Conservation (phyloP, 2,113 vertebrate genomes). For the Montifringilla adamsi region DNA sequence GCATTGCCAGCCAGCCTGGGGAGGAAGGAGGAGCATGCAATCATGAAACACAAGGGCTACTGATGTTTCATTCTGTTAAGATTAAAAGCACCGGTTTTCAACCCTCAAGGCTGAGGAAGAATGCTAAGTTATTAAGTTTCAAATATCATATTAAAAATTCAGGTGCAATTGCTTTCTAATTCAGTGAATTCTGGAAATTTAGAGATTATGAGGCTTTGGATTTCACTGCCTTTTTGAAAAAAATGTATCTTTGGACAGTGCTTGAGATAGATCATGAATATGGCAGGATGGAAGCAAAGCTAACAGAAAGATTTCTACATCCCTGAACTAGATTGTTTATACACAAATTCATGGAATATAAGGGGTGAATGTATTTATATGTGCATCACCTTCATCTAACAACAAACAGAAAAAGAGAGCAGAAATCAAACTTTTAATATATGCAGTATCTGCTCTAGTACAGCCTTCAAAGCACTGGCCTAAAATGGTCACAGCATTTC, state of each 20-base stretch:
- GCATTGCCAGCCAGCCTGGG: background rate
- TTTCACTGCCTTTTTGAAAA: background rate
- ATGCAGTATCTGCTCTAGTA: background rate
- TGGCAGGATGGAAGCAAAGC: background rate
- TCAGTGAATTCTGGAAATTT: background rate
- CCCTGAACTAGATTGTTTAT: background rate
- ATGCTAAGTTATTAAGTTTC: background rate
- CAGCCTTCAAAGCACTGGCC: background rate
- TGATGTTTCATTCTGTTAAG: background rate
- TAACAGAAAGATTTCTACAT: background rate
- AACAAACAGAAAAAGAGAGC: background rate
- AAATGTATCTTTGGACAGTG: background rate
- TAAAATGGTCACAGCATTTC: background rate
- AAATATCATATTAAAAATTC: background rate
- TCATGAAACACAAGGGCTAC: background rate
- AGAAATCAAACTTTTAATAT: background rate
- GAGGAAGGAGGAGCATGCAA: rapidly evolving
- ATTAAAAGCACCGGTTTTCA: background rate
- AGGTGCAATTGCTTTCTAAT: background rate
- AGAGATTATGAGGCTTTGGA: background rate
- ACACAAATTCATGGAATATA: background rate
- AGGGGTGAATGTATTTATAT: rapidly evolving
- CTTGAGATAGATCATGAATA: background rate
- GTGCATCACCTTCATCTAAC: background rate
- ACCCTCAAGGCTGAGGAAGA: background rate